These are phyloP conservation scores for Pteropus rufus DNA, from an alignment of 2,797 vertebrate genomes.

Conservation along the genomic window DNA sequence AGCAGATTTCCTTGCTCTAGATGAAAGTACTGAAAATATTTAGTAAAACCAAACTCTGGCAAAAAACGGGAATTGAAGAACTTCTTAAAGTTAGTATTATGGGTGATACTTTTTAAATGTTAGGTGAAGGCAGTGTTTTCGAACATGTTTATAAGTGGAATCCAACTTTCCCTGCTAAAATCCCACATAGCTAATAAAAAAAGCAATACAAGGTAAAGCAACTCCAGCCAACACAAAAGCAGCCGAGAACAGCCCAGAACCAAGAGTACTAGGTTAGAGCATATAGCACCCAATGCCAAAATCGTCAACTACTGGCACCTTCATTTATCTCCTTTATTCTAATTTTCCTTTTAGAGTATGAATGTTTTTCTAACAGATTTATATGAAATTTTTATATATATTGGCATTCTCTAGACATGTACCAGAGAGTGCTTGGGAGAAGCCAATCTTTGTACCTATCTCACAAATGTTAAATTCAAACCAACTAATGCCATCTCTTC, in stretches of 20 bases:
- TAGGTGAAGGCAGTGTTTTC: not conserved
- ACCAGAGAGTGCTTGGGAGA: not conserved
- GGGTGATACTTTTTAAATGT: not conserved
- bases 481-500: not conserved
- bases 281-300: not conserved
- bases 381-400: not conserved
- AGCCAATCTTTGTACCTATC: not conserved
- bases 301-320: not conserved
- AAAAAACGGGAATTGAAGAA: not conserved
- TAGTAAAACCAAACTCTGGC: constrained; percentile 21
- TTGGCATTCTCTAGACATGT: not conserved
- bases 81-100: not conserved
- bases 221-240: not conserved
- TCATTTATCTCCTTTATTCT: not conserved
- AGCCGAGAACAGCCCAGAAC: not conserved
- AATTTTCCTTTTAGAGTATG: not conserved
- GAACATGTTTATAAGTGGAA: not conserved
- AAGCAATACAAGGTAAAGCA: not conserved
- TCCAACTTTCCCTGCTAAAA: not conserved
- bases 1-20: not conserved
- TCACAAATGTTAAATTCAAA: not conserved
- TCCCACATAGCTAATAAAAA: not conserved
- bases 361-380: not conserved
- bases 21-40: constrained; percentile 1
- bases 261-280: not conserved